These are phyloP conservation scores for Chascanopsetta lugubris DNA, from an alignment of 2,113 vertebrate species.

Conservation along the genomic window DNA sequence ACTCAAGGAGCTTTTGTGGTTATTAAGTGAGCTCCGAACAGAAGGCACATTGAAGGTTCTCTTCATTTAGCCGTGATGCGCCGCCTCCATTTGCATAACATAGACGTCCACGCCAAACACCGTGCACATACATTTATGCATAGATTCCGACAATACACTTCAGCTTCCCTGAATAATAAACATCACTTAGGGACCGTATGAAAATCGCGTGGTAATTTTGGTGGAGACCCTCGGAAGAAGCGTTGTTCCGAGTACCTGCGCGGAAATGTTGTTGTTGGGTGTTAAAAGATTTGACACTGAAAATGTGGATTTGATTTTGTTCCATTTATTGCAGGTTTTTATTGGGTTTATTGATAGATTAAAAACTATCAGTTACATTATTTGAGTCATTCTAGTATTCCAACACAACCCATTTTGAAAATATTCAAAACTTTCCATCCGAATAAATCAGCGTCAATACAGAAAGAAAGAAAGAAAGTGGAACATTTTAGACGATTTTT, in stretches of 20 bases:
- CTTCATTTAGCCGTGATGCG: slow-evolving; percentile 62
- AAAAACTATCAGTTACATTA: not conserved
- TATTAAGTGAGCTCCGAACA: slow-evolving; percentile 73
- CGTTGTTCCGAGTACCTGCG: not conserved
- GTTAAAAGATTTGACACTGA: not conserved
- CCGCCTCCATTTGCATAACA: slow-evolving; percentile 69
- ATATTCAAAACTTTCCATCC: too few species aligned
- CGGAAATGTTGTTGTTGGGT: not conserved
- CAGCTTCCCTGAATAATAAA: slow-evolving; percentile 28
- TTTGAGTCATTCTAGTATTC: too few species aligned
- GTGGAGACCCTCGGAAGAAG: not conserved
- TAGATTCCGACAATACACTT: slow-evolving; percentile 36
- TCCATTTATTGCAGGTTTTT: not conserved
- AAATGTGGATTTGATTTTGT: not conserved
- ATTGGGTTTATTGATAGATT: not conserved
- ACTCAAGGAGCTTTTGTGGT: slow-evolving; percentile 76
- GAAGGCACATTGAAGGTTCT: slow-evolving; percentile 75
- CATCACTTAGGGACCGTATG: slow-evolving; percentile 12
- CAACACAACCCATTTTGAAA: not conserved
- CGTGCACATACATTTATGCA: slow-evolving; percentile 47
- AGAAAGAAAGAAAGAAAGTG: too few species aligned
- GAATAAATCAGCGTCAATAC: too few species aligned
- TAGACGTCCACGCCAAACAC: slow-evolving; percentile 53
- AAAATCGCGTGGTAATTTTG: not conserved
- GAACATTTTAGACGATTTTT: too few species aligned